These are phyloP conservation scores for Himalopsyche anomala DNA, from an alignment of 2,888 invertebrate species.

Conservation along the genomic window DNA sequence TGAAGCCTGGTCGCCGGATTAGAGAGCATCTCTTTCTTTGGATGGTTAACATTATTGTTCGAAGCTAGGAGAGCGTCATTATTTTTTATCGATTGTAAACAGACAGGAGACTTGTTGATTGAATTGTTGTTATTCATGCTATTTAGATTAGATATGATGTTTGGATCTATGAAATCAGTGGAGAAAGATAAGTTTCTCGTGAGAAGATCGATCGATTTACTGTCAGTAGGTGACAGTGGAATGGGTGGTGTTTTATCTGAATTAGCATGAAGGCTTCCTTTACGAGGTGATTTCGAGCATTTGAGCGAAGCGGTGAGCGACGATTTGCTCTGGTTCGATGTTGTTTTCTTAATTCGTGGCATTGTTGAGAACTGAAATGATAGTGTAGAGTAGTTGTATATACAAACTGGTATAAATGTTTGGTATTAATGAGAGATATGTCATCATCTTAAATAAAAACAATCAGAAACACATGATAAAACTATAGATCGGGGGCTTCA, in stretches of 20 bases:
- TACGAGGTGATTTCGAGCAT: slow-evolving; percentile 72
- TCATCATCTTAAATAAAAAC: neutral
- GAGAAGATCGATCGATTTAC: slow-evolving; percentile 74
- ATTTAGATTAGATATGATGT: slow-evolving; percentile 69
- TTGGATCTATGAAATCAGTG: slow-evolving; percentile 70
- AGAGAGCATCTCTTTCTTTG: slow-evolving; percentile 61
- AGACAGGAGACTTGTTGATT: slow-evolving; percentile 33
- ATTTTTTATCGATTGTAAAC: slow-evolving; percentile 52
- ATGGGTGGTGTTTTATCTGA: slow-evolving; percentile 67
- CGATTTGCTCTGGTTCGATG: slow-evolving; percentile 72
- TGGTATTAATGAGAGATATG: no score
- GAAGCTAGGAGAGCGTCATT: slow-evolving; percentile 65
- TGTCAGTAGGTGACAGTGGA: slow-evolving; percentile 68
- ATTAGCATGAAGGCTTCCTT: slow-evolving; percentile 68
- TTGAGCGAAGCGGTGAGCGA: slow-evolving; percentile 74
- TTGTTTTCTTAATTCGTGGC: slow-evolving; percentile 78
- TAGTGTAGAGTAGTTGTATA: slow-evolving; percentile 5
- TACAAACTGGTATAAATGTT: neutral
- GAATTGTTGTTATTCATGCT: slow-evolving; percentile 74
- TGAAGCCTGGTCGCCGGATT: slow-evolving; percentile 61
- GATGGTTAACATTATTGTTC: slow-evolving; percentile 62
- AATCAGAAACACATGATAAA: neutral
- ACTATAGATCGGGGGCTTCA: no score
- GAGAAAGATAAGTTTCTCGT: slow-evolving; percentile 75
- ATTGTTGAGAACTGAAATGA: slow-evolving; percentile 79